Evolutionary conservation across 1,140 invertebrate species (phyloP), one percentile per base, ranked within the genome.

Genomic region (Drosophila lacertosa): DNA sequence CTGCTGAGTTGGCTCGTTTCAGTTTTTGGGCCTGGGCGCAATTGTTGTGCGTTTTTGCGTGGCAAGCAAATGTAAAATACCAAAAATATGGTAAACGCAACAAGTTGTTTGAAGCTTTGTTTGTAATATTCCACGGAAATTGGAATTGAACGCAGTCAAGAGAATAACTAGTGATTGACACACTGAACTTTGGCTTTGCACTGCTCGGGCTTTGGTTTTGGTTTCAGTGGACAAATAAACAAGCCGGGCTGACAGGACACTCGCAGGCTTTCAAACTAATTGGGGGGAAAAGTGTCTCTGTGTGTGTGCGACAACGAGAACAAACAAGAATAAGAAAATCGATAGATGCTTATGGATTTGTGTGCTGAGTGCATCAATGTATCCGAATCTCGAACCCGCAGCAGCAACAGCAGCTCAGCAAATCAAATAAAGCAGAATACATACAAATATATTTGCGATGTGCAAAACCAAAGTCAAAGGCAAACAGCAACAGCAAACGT

Each of bases 401-500:
- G 35, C 42, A 67, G 75, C 37, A 40, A 6, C 22, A 26, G 16
- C 9, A 42, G 16, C 13, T 58, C 66, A 54, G 42, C 54, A 84
- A 84, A 81, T 88, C 81, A 88, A 86, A 86, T 80, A 88, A 71
- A 65, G 63, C 62, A 77, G 66, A 64, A 77, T 66, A 74, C 72
- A 77, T 50, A 75, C 73, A 54, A 13, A 74, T 51, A 67, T 79
- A 64, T 76, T 76, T 76, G 64, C 69, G 7, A 62, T 58, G 58
- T 7, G 24, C n/a, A 58, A 68, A 64, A 63, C 68, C 67, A 58
- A 67, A 74, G 63, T 39, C 74, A 64, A 88, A 67, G 42, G 69
- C 64, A 76, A 76, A 84, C 63, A 84, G n/a, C 47, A 76, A 84
- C 63, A 84, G n/a, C 47, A 54, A 4, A 1, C 24, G 22, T 1